Conservation (phyloP, 2,888 invertebrate species). For the Pheosia tremula region DNA sequence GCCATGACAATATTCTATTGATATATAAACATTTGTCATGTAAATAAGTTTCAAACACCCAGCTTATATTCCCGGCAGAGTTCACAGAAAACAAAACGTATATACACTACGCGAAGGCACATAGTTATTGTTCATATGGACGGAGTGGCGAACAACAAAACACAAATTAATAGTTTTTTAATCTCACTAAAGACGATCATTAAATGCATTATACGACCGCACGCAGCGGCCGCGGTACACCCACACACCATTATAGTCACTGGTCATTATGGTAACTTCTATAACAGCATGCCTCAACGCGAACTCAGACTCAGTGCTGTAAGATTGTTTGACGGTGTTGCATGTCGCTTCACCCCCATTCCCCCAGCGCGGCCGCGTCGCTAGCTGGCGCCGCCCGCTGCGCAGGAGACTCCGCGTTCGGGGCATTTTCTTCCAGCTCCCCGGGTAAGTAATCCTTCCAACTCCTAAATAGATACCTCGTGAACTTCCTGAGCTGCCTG, state of each 20-base stretch:
- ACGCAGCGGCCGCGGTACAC: conserved; percentile 19
- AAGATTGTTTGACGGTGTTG: conserved; percentile 12
- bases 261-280: neutral
- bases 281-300: neutral
- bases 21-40: neutral
- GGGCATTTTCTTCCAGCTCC: conserved; percentile 79
- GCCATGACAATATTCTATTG: too few relatives aligned
- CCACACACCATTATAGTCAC: neutral
- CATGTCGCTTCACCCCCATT: conserved; percentile 56
- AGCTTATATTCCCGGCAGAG: conserved; percentile 5
- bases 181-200: conserved; percentile 60
- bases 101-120: conserved; percentile 37
- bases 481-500: conserved; percentile 94
- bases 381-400: conserved; percentile 21
- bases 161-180: conserved; percentile 42
- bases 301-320: conserved; percentile 1
- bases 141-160: conserved; percentile 55
- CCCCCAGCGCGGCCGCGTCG: conserved; percentile 46
- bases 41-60: conserved; percentile 6
- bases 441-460: conserved; percentile 97
- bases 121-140: conserved; percentile 45
- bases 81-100: conserved; percentile 32
- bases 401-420: conserved; percentile 22
- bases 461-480: conserved; percentile 94
- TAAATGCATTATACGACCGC: conserved; percentile 70